phyloP scores from a whole-genome alignment of 1,140 invertebrate species.

The Polypedilum vanderplanki region DNA sequence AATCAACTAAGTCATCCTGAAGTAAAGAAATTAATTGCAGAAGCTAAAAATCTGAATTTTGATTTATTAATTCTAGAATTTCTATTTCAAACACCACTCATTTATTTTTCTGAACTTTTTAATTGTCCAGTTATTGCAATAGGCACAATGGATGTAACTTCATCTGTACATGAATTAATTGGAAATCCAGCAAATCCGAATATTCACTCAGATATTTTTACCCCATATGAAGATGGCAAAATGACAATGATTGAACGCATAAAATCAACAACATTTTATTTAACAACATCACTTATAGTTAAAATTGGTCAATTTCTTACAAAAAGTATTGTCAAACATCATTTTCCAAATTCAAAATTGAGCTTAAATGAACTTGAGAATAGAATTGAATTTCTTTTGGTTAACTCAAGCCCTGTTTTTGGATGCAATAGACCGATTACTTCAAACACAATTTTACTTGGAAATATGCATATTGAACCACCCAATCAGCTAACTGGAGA shows the following conservation, averaged over 20 bases:
- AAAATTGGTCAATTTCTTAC: not conserved
- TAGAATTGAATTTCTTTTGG: not conserved
- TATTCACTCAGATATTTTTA: not conserved
- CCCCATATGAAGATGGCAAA: not conserved
- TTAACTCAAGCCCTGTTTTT: not conserved
- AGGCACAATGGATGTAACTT: not conserved
- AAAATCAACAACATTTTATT: not conserved
- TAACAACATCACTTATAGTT: not conserved
- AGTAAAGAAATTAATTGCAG: not conserved
- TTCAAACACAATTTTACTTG: not conserved
- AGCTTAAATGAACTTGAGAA: not conserved
- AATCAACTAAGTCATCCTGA: not conserved
- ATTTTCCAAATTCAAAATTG: not conserved
- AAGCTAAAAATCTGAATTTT: not conserved
- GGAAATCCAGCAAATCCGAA: not conserved
- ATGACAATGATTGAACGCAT: not conserved
- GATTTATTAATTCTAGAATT: not conserved
- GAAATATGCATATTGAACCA: not conserved
- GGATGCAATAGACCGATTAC: not conserved
- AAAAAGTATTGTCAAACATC: not conserved
- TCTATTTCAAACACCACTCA: not conserved
- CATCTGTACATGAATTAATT: not conserved
- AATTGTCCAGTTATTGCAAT: not conserved
- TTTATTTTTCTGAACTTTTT: not conserved
- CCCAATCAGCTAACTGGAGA: slow-evolving; percentile 35